A percentile compares a stretch with the other conserved stretches of the same genome.
phyloP scores from a whole-genome alignment of 2,797 vertebrate genomes.

The Spinibarbus caldwelli region DNA sequence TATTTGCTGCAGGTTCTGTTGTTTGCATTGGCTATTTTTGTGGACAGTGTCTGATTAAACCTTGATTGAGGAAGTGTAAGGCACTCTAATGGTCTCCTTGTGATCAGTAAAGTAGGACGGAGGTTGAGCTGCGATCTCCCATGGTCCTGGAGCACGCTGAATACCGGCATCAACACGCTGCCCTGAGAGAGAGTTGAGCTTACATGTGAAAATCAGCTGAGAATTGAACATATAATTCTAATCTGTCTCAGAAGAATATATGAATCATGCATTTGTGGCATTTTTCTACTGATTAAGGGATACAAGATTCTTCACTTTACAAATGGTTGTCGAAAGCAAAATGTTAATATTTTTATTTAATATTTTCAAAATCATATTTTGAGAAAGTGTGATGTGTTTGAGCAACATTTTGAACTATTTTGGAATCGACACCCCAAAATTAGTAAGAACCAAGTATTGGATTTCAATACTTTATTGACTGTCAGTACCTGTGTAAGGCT shows the following conservation, averaged over 20 bases:
- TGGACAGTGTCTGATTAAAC: constrained; percentile 50
- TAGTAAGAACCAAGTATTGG: neutral
- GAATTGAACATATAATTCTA: neutral
- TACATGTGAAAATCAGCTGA: neutral
- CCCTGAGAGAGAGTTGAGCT: constrained; percentile 61
- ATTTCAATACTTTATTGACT: neutral
- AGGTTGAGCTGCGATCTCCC: constrained; percentile 68
- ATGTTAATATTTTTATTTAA: too few relatives aligned
- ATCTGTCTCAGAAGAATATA: neutral
- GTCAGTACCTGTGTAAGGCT: constrained; percentile 64
- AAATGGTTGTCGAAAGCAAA: too few relatives aligned
- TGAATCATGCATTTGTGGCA: too few relatives aligned
- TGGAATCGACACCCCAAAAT: neutral
- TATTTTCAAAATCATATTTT: neutral
- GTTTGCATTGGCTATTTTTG: neutral
- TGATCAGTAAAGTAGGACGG: constrained; percentile 68
- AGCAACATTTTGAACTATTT: too few relatives aligned
- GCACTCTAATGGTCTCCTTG: constrained; percentile 69
- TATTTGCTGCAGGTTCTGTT: neutral
- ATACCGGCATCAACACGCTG: constrained; percentile 72
- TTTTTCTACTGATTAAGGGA: too few relatives aligned
- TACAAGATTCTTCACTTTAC: too few relatives aligned
- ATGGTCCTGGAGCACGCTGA: constrained; percentile 71
- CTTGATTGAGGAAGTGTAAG: constrained; percentile 76
- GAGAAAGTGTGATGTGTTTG: too few relatives aligned